Conservation (phyloP, 2,888 invertebrate genomes). For the Patella ulyssiponensis region DNA sequence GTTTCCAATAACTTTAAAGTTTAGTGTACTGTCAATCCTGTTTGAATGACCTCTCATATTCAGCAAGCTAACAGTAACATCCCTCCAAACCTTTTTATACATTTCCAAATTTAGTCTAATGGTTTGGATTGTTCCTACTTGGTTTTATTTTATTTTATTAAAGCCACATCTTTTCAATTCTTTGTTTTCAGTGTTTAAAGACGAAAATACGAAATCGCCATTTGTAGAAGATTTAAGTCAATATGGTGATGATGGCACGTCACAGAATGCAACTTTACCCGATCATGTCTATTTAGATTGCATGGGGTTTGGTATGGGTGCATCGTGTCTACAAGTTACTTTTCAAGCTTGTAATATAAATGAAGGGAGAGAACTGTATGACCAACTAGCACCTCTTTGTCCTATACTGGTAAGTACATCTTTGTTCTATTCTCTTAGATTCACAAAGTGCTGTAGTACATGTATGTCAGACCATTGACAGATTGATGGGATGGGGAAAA, state of each 20-base stretch:
- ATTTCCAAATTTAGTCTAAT: too few relatives aligned
- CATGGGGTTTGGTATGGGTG: slow-evolving; percentile 99
- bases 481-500: not conserved
- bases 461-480: not conserved
- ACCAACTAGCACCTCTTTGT: slow-evolving; percentile 95
- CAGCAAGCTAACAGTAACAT: too few relatives aligned
- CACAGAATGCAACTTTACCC: slow-evolving; percentile 80
- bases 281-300: slow-evolving; percentile 98
- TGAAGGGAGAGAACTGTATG: slow-evolving; percentile 95
- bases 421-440: not conserved
- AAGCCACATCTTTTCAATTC: not conserved
- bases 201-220: slow-evolving; percentile 81
- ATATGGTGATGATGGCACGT: slow-evolving; percentile 77
- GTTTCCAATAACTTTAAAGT: slow-evolving; percentile 21
- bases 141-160: too few relatives aligned
- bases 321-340: slow-evolving; percentile 89
- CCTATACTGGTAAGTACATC: slow-evolving; percentile 87
- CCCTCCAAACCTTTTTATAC: too few relatives aligned
- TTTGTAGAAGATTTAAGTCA: slow-evolving; percentile 78
- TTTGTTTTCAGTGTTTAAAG: slow-evolving; percentile 84
- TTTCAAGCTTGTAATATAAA: slow-evolving; percentile 97
- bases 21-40: too few relatives aligned
- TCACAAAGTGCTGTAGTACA: not conserved
- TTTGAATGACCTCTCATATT: too few relatives aligned
- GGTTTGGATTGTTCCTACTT: too few relatives aligned